phyloP scores from a whole-genome alignment of 2,113 vertebrate species.

The Ammodytes marinus region DNA sequence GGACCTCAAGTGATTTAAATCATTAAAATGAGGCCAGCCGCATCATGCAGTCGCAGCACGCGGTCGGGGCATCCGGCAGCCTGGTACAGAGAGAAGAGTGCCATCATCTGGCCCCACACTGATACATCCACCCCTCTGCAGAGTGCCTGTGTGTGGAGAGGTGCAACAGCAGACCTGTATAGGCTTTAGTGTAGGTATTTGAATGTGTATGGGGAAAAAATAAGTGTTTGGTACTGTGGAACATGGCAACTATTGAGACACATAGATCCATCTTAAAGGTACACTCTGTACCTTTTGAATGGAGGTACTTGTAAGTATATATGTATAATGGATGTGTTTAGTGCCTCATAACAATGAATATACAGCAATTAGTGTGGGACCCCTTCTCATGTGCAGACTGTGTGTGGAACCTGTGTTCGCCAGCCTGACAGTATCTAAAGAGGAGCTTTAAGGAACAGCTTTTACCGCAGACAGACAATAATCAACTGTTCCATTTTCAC shows the following conservation, averaged over 20 bases:
- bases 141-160: slow-evolving; percentile 37
- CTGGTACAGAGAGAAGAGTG: slow-evolving; percentile 81
- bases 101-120: slow-evolving; percentile 79
- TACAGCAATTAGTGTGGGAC: background rate
- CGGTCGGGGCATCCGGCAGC: slow-evolving; percentile 51
- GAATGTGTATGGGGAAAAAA: background rate
- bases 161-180: slow-evolving; percentile 48
- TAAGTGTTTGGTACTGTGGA: background rate
- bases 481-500: slow-evolving; percentile 70
- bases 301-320: background rate
- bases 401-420: slow-evolving; percentile 26
- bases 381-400: slow-evolving; percentile 13
- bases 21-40: slow-evolving; percentile 80
- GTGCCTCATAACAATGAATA: background rate
- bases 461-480: slow-evolving; percentile 66
- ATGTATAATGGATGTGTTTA: background rate
- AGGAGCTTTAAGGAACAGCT: slow-evolving; percentile 36
- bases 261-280: slow-evolving; percentile 7
- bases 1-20: slow-evolving; percentile 81
- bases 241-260: background rate
- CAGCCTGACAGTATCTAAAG: slow-evolving; percentile 42
- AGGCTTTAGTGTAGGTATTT: slow-evolving; percentile 36
- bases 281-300: slow-evolving; percentile 12
- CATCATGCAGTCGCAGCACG: slow-evolving; percentile 69
- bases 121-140: slow-evolving; percentile 65